Evolutionary conservation across 2,113 vertebrate species (phyloP), one percentile per base, ranked within the genome.

Genomic region (Nymphicus hollandicus): DNA sequence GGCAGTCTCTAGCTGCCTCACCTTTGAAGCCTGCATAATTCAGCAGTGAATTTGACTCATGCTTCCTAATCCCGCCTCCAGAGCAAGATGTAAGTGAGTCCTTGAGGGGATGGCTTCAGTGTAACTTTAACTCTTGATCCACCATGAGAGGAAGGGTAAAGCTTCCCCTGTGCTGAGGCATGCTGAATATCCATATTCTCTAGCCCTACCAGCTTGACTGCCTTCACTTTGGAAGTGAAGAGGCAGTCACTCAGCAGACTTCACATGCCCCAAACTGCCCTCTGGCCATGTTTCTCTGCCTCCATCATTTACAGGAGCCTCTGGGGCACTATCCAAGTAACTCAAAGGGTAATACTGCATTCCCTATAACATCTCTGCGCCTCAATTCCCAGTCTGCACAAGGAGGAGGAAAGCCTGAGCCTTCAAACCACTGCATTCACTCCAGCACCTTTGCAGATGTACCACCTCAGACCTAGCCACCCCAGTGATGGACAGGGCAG

Each of bases 401-500:
- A 25, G 25, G 15, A 37, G 53, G 8, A 79, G 39, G 27, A 43
- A 27, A 64, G n/a, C 63, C 35, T 19, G 1, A 77, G 50, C 16
- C 50, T 70, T 60, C 6, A 1, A 46, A 29, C 11, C 0, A 0
- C 22, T 77, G 47, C 17, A 5, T 23, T 68, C 56, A 4, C 39
- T 52, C 64, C 33, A 55, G 70, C 1, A 1, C 37, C 52, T 52
- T 12, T n/a, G 64, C 65, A 37, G 58, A 25, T 19, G 35, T 18
- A 17, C n/a, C 35, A 24, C 19, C 29, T 29, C 2, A 6, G n/a
- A 49, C 27, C 1, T 2, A 81, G 35, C 27, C 47, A 46, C 8
- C 8, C 46, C 39, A 0, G 0, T 11, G 17, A 19, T 35, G 19
- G 15, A 64, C 74, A 44, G 28, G 9, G 31, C 68, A 64, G 55